These are phyloP conservation scores for Homalodisca vitripennis DNA, from an alignment of 1,140 invertebrate species.

Conservation along the genomic window DNA sequence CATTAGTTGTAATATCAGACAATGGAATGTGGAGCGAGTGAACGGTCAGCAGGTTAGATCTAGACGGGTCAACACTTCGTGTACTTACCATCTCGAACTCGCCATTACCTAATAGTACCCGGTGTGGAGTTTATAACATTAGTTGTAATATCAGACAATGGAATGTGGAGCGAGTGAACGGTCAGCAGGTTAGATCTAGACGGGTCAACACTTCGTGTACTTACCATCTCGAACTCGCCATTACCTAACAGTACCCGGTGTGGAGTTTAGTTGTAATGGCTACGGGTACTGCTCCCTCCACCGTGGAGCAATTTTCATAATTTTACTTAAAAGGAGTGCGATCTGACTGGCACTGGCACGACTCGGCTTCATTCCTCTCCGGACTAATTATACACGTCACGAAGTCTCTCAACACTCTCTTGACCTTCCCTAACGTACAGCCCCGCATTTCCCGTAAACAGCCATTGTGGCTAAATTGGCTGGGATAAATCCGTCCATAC, in stretches of 20 bases:
- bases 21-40: no score
- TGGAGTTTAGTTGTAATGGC: not conserved
- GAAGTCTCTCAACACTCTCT: slow-evolving; percentile 21
- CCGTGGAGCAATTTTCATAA: slow-evolving; percentile 18
- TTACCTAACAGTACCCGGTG: slow-evolving; percentile 17
- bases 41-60: no score
- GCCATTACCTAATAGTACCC: slow-evolving; percentile 17
- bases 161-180: no score
- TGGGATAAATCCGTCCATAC: no score
- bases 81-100: no score
- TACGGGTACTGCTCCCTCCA: slow-evolving; percentile 10
- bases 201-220: no score
- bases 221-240: no score
- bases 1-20: no score
- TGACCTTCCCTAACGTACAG: slow-evolving; percentile 14
- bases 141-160: no score
- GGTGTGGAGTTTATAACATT: no score
- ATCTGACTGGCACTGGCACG: not conserved
- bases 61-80: no score
- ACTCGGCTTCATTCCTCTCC: slow-evolving; percentile 18
- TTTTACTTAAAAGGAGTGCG: slow-evolving; percentile 26
- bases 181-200: no score
- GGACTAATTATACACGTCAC: slow-evolving; percentile 18
- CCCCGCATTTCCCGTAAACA: slow-evolving; percentile 1
- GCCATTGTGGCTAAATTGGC: slow-evolving; percentile 14